Percentiles rank a stretch among this genome's conserved stretches.
phyloP scores from a whole-genome alignment of 2,113 vertebrate genomes.

The Lutjanus erythropterus region DNA sequence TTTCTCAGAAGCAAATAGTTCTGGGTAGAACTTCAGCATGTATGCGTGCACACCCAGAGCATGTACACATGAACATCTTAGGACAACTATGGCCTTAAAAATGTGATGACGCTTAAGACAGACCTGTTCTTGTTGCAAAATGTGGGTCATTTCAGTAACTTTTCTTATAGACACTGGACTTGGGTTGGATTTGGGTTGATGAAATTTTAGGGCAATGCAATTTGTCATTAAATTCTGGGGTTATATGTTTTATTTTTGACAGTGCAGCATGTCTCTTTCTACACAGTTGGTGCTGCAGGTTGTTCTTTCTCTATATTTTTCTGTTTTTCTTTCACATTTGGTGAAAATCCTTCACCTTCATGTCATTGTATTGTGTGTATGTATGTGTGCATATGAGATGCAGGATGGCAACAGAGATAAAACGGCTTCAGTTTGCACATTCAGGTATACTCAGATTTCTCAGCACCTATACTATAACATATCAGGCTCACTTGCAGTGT shows the following conservation, averaged over 20 bases:
- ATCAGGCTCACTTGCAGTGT: not conserved
- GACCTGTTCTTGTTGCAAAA: not conserved
- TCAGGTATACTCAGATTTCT: not conserved
- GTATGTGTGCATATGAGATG: not conserved
- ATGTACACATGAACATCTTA: not conserved
- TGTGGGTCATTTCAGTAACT: not conserved
- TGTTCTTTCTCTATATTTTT: not conserved
- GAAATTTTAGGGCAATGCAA: not conserved
- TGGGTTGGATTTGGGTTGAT: not conserved
- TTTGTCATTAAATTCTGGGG: not conserved
- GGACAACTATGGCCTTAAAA: not conserved
- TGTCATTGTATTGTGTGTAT: not conserved
- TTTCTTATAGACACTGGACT: not conserved
- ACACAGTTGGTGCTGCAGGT: not conserved
- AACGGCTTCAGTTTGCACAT: not conserved
- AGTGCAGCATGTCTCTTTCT: not conserved
- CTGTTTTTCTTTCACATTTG: not conserved
- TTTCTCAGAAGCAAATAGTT: too few relatives aligned
- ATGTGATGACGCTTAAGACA: not conserved
- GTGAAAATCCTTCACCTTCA: not conserved
- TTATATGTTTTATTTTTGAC: not conserved
- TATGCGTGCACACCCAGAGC: not conserved
- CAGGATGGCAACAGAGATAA: not conserved
- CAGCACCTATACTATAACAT: not conserved
- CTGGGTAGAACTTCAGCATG: too few relatives aligned